Conservation (phyloP, 2,888 invertebrate species). For the Sphaeridia pumilis region DNA sequence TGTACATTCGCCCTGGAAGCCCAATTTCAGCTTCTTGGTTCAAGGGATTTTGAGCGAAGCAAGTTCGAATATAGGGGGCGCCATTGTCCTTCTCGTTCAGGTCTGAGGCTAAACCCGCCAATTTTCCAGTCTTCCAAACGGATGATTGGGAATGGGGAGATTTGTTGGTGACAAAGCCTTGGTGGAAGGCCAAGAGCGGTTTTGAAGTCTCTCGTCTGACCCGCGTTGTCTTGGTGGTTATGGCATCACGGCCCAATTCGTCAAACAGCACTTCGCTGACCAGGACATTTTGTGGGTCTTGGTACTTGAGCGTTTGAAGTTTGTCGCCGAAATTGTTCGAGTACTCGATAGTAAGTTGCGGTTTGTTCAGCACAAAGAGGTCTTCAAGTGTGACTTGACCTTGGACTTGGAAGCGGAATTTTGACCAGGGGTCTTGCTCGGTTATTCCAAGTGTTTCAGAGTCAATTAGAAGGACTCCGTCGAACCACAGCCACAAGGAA, state of each 20-base stretch:
- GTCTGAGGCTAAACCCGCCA: neutral
- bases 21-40: too few species aligned
- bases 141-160: neutral
- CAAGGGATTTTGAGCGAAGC: neutral
- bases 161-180: neutral
- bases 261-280: constrained; percentile 11
- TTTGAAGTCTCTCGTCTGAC: neutral
- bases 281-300: neutral
- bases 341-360: neutral
- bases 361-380: neutral
- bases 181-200: neutral
- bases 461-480: too few species aligned
- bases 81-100: constrained; percentile 5
- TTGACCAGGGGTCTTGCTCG: too few species aligned
- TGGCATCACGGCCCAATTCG: constrained; percentile 7
- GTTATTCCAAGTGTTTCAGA: too few species aligned
- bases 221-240: constrained; percentile 5
- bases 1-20: constrained; percentile 4
- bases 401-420: neutral
- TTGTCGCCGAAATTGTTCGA: constrained; percentile 2
- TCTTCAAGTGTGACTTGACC: neutral
- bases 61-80: constrained; percentile 3
- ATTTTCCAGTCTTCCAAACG: neutral
- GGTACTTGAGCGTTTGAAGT: constrained; percentile 3
- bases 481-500: too few species aligned